phyloP scores from a whole-genome alignment of 2,797 vertebrate species.

The Hephaestus fuliginosus region DNA sequence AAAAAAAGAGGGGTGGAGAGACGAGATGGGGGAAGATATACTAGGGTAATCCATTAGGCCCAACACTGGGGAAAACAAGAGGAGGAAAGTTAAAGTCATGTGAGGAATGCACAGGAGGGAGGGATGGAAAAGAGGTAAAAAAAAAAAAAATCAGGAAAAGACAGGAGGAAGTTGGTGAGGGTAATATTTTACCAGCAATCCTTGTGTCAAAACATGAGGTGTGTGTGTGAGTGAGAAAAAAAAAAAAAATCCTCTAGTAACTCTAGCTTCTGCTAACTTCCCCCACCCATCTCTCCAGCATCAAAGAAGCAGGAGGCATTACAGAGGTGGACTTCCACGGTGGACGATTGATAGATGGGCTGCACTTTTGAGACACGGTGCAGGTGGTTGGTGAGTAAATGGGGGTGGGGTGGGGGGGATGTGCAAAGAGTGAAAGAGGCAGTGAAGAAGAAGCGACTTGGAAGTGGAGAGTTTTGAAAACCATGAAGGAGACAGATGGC shows the following conservation, averaged over 20 bases:
- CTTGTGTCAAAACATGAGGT: constrained; percentile 30
- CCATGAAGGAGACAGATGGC: constrained; percentile 11
- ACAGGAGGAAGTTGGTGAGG: constrained; percentile 19
- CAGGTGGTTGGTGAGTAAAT: constrained; percentile 52
- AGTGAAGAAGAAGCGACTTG: constrained; percentile 22
- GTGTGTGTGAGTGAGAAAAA: constrained; percentile 2
- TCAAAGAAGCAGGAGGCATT: constrained; percentile 38
- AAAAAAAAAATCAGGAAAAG: constrained; percentile 39
- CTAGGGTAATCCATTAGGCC: constrained; percentile 57
- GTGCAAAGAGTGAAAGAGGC: constrained; percentile 35
- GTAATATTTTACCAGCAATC: constrained; percentile 46
- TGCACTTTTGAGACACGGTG: constrained; percentile 46
- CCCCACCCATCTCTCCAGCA: constrained; percentile 28
- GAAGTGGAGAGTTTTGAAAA: constrained; percentile 35
- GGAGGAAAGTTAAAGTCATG: constrained; percentile 51
- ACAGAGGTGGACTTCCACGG: constrained; percentile 41
- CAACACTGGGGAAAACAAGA: constrained; percentile 63
- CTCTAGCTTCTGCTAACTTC: constrained; percentile 8
- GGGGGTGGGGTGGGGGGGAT: neutral
- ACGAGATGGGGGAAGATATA: constrained; percentile 51
- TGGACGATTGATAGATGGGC: constrained; percentile 53
- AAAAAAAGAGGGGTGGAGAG: constrained; percentile 50
- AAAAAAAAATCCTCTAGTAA: constrained; percentile 19
- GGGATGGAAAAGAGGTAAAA: constrained; percentile 10
- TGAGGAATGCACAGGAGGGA: constrained; percentile 50